These are phyloP conservation scores for Crax fasciolata DNA, from an alignment of 2,797 vertebrate species.

Conservation along the genomic window DNA sequence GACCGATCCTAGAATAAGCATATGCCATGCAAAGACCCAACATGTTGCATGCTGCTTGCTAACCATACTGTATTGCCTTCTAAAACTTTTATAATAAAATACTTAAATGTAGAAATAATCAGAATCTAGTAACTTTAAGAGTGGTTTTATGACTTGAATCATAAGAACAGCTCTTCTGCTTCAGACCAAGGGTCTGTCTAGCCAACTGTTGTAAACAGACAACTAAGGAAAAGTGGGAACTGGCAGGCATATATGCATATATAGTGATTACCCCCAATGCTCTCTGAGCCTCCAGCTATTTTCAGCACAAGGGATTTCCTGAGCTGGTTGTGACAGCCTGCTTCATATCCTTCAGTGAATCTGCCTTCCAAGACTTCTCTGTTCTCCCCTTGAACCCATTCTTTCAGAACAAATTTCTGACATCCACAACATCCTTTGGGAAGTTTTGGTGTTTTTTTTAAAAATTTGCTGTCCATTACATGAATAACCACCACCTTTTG, in stretches of 20 bases:
- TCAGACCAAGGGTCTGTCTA: neutral
- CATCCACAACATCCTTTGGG: neutral
- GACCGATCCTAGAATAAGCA: fast-evolving
- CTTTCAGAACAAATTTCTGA: neutral
- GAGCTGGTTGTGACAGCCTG: neutral
- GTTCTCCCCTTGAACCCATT: neutral
- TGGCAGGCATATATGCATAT: neutral
- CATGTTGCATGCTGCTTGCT: neutral
- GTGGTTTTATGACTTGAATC: neutral
- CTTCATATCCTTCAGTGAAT: neutral
- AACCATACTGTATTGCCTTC: neutral
- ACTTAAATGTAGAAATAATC: neutral
- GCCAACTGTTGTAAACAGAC: neutral
- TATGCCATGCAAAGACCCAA: neutral
- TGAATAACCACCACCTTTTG: neutral
- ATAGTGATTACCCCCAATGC: neutral
- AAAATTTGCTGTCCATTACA: neutral
- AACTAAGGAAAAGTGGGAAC: neutral
- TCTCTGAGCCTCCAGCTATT: constrained; percentile 8
- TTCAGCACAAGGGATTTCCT: neutral
- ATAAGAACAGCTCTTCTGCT: neutral
- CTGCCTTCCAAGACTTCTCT: neutral
- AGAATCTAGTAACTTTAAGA: neutral
- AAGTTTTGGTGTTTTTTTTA: neutral
- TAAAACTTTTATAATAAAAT: neutral